Evolutionary conservation across 2,888 invertebrate genomes (phyloP).

Genomic region (Heliconius cydno): DNA sequence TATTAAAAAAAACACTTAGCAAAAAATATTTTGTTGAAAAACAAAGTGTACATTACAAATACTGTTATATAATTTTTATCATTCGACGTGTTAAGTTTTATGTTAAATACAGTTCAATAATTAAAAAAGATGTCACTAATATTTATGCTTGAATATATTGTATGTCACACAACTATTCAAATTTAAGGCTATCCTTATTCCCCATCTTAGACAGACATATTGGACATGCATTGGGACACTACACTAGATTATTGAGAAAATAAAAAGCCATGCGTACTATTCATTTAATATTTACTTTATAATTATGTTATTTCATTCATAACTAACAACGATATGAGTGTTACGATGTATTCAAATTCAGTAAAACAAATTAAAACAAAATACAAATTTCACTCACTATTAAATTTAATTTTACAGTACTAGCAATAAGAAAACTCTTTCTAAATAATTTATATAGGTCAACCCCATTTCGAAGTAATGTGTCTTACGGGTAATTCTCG

Average conservation of each 20-base stretch:
- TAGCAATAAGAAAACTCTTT: slow-evolving; percentile 78
- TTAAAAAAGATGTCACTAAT: not conserved
- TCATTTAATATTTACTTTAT: slow-evolving; percentile 84
- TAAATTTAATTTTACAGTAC: slow-evolving; percentile 82
- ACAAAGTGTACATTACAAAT: slow-evolving; percentile 14
- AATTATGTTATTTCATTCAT: slow-evolving; percentile 84
- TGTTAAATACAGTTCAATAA: not conserved
- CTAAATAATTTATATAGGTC: slow-evolving; percentile 81
- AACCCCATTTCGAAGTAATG: slow-evolving; percentile 77
- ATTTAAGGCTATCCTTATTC: not conserved
- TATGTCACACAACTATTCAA: not conserved
- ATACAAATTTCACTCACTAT: slow-evolving; percentile 83
- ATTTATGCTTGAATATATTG: not conserved
- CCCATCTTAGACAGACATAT: not conserved
- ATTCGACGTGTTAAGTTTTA: slow-evolving; percentile 9
- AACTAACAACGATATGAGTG: slow-evolving; percentile 84
- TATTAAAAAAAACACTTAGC: not conserved
- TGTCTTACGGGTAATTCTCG: slow-evolving; percentile 73
- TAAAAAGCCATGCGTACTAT: slow-evolving; percentile 79
- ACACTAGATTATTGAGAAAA: slow-evolving; percentile 55
- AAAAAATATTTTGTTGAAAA: slow-evolving; percentile 4
- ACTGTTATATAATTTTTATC: not conserved
- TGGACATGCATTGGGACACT: slow-evolving; percentile 25
- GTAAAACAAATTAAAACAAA: slow-evolving; percentile 83
- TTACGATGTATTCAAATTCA: slow-evolving; percentile 83